Evolutionary conservation across 2,888 invertebrate genomes (phyloP), one percentile per base, ranked within the genome.

Genomic region (Biston stratarius): DNA sequence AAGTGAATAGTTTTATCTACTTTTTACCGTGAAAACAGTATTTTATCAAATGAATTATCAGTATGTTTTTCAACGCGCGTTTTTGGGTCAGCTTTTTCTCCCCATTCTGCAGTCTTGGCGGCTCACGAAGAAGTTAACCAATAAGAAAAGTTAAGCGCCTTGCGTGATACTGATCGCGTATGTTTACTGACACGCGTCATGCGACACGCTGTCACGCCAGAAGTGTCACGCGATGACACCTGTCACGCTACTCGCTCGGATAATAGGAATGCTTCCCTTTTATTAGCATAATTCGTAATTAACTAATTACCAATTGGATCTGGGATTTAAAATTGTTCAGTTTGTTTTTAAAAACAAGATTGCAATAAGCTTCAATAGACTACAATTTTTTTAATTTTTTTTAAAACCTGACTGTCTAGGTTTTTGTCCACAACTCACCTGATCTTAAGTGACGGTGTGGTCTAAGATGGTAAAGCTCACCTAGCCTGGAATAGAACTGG

Each of bases 151-250:
- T 33, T 42, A 55, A 42, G 24, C 42, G 8, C 42, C 40, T 3
- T 7, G n/a, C 12, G 55, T 55, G 55, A 55, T 33, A 44, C 12
- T 24, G 55, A 55, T 55, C 55, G 33, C 40, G 42, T 24, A 55
- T 42, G 55, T 42, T 36, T 53, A 53, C 6, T 40, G 53, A 15
- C 38, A 53, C 40, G 53, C 15, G 38, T 53, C 53, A 53, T 40
- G 53, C 38, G 42, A 42, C 33, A 12, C 15, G 6, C 38, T 42
- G 55, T 55, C 55, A 55, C 55, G 55, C 42, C 24, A 42, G 8
- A 42, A 51, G 24, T 42, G 49, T 49, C 59, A 59, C 59, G 59
- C 59, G 59, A 59, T 42, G 33, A 34, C 33, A 42, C 59, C 6
- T 33, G 58, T 58, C 36, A 58, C 48, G 12, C 34, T 12, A 38